Conservation (phyloP, 30 jellyfish, hydroid and myxozoan species). For the Hydra vulgaris region DNA sequence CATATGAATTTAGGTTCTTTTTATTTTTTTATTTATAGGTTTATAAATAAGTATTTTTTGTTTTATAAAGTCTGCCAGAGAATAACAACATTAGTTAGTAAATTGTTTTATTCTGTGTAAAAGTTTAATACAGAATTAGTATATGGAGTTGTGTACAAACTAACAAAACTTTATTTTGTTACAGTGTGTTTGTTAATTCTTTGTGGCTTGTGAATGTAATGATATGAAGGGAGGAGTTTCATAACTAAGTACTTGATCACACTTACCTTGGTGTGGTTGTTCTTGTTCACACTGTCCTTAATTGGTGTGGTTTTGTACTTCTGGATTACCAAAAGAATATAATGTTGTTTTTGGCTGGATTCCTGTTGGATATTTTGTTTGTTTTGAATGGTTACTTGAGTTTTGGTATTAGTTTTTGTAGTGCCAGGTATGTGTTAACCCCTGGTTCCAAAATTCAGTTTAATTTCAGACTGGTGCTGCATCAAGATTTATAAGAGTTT, state of each 20-base stretch:
- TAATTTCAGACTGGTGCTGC: background rate
- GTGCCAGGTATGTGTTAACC: slow-evolving; percentile 7
- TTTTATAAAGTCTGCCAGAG: background rate
- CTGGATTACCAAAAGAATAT: background rate
- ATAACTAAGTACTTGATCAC: slow-evolving; percentile 1
- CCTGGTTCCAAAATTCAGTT: background rate
- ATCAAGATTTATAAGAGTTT: background rate
- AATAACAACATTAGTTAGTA: background rate
- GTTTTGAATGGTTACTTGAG: slow-evolving; percentile 7
- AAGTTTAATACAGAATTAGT: background rate
- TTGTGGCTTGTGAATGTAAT: slow-evolving; percentile 7
- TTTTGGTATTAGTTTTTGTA: slow-evolving; percentile 5
- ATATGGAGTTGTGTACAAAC: background rate
- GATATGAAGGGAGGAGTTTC: background rate
- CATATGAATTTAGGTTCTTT: too few relatives aligned
- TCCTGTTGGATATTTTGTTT: slow-evolving; percentile 12
- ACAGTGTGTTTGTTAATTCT: slow-evolving; percentile 10
- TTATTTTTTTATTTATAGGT: too few relatives aligned
- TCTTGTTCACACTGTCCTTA: background rate
- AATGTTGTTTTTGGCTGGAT: slow-evolving; percentile 12
- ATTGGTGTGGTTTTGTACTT: background rate
- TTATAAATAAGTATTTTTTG: too few relatives aligned
- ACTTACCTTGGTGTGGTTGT: slow-evolving; percentile 3
- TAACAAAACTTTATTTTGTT: slow-evolving; percentile 3
- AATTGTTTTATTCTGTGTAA: background rate